phyloP scores from a whole-genome alignment of 2,888 invertebrate genomes.

The Cabera pusaria region DNA sequence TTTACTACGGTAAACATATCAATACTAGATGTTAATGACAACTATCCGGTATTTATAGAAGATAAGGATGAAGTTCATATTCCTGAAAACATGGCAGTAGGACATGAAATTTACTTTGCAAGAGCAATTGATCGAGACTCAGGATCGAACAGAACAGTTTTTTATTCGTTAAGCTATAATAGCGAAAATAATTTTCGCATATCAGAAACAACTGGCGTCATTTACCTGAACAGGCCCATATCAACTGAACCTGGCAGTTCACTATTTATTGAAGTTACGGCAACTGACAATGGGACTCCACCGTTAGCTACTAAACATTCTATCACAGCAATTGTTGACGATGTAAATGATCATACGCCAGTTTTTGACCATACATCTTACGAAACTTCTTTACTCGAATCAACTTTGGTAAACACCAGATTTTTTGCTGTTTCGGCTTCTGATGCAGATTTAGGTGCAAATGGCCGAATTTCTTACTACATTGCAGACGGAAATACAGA shows the following conservation, averaged over 20 bases:
- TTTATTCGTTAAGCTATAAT: constrained; percentile 91
- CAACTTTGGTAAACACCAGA: constrained; percentile 94
- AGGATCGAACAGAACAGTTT: constrained; percentile 93
- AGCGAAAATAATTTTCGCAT: constrained; percentile 92
- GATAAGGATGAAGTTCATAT: constrained; percentile 91
- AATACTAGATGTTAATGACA: constrained; percentile 95
- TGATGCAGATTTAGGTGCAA: constrained; percentile 93
- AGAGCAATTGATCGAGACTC: constrained; percentile 94
- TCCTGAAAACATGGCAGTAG: constrained; percentile 95
- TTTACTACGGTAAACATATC: constrained; percentile 91
- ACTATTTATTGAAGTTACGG: constrained; percentile 90
- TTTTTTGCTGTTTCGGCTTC: constrained; percentile 95
- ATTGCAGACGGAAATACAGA: constrained; percentile 94
- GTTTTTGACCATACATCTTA: constrained; percentile 96
- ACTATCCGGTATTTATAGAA: constrained; percentile 91
- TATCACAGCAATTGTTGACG: constrained; percentile 89
- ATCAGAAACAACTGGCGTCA: constrained; percentile 93
- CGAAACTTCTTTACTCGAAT: constrained; percentile 95
- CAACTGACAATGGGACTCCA: constrained; percentile 92
- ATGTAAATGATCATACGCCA: constrained; percentile 98
- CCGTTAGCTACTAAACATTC: constrained; percentile 89
- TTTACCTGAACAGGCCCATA: constrained; percentile 92
- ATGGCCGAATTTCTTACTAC: constrained; percentile 90
- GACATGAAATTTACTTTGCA: constrained; percentile 95
- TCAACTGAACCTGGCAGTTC: constrained; percentile 88